These are phyloP conservation scores for Callochromis pleurospilus DNA, from an alignment of 2,113 vertebrate genomes.

Conservation along the genomic window DNA sequence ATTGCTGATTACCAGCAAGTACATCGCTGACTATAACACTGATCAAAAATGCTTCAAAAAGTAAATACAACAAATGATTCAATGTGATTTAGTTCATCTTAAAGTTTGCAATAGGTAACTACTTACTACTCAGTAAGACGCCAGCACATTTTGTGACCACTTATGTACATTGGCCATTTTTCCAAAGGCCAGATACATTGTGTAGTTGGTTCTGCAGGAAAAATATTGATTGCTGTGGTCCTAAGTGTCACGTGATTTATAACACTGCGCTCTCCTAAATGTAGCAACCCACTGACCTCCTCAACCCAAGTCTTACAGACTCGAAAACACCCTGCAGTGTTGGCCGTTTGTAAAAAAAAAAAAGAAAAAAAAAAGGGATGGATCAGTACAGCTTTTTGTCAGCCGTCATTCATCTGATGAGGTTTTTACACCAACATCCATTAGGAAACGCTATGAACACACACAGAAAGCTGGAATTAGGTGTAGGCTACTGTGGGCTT, in stretches of 20 bases:
- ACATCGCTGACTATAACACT: neutral
- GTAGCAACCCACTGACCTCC: slow-evolving; percentile 12
- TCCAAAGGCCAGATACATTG: neutral
- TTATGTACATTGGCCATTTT: neutral
- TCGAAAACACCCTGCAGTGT: neutral
- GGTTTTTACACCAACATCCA: neutral
- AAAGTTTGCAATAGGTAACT: neutral
- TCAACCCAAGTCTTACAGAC: neutral
- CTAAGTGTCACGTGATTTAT: slow-evolving; percentile 46
- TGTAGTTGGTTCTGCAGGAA: neutral
- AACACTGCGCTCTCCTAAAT: neutral
- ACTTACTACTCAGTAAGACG: neutral
- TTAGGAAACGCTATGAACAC: neutral
- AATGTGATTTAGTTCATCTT: neutral
- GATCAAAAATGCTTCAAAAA: neutral
- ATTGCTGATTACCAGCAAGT: neutral
- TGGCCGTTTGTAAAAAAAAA: neutral
- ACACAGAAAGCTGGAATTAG: neutral
- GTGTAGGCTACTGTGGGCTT: neutral
- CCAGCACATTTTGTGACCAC: neutral
- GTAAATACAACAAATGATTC: neutral
- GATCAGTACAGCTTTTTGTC: neutral
- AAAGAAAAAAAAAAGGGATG: neutral
- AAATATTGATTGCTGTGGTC: slow-evolving; percentile 28
- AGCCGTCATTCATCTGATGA: slow-evolving; percentile 38